A percentile compares a stretch with the other conserved stretches of the same genome.
Evolutionary conservation across 2,113 vertebrate species (phyloP).

Genomic region (Menura novaehollandiae): DNA sequence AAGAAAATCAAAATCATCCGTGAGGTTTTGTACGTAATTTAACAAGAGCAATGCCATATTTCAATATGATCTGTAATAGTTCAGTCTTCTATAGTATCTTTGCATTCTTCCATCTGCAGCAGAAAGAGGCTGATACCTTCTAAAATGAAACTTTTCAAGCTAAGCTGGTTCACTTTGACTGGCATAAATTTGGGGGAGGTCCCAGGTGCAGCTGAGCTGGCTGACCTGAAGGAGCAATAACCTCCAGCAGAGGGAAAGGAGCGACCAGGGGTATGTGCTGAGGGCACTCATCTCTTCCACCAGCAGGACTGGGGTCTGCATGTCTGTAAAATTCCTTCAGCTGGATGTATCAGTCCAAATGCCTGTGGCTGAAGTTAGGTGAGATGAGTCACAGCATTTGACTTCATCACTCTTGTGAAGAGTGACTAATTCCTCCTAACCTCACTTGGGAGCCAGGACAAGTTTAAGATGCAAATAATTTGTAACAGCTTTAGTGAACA

Average conservation of each 20-base stretch:
- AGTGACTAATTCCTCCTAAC: background rate
- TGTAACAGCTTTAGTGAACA: background rate
- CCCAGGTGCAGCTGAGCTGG: background rate
- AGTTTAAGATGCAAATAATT: background rate
- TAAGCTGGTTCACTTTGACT: background rate
- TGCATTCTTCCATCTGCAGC: background rate
- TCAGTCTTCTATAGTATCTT: background rate
- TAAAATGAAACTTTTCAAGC: background rate
- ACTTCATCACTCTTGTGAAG: background rate
- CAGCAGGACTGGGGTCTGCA: background rate
- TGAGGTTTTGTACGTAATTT: background rate
- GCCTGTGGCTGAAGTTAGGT: background rate
- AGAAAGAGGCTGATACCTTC: background rate
- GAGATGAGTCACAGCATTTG: background rate
- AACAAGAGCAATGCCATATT: background rate
- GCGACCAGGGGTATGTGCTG: accelerated
- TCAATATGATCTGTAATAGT: background rate
- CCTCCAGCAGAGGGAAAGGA: background rate
- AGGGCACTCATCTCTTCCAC: background rate
- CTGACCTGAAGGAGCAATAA: background rate
- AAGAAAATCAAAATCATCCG: background rate
- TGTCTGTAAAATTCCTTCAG: background rate
- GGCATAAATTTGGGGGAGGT: background rate
- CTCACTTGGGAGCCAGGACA: background rate
- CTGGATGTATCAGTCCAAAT: background rate